Evolutionary conservation across 1,140 invertebrate genomes (phyloP).

Genomic region (Temnothorax curvispinosus): DNA sequence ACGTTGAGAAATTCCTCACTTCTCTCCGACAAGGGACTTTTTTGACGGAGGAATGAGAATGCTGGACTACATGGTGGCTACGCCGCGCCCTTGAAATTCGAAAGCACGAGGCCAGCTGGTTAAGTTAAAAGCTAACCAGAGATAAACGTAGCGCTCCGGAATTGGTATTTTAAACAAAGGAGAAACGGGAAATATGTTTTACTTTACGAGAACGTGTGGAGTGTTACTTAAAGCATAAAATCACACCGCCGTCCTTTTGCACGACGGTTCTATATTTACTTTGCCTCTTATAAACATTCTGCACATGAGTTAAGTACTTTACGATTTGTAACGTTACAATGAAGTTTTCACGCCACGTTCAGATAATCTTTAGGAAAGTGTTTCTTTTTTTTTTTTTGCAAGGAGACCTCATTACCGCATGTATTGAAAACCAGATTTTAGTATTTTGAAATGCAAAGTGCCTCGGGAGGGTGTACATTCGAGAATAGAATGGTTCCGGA

Average conservation of each 20-base stretch:
- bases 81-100: constrained; percentile 33
- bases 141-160: background rate
- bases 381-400: background rate
- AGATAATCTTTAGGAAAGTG: background rate
- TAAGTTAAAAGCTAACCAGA: background rate
- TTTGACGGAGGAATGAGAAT: background rate
- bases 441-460: constrained; percentile 42
- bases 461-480: constrained; percentile 8
- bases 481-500: constrained; percentile 35
- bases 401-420: background rate
- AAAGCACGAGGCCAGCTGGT: constrained; percentile 3
- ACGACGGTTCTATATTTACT: background rate
- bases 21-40: background rate
- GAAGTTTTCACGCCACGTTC: background rate
- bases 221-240: background rate
- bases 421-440: background rate
- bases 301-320: background rate
- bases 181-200: background rate
- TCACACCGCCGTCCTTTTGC: background rate
- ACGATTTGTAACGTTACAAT: background rate
- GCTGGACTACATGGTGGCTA: background rate
- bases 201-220: background rate
- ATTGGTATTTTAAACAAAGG: constrained; percentile 16
- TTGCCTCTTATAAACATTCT: background rate
- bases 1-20: background rate